Percentiles rank a stretch among this genome's conserved stretches.
These are phyloP conservation scores for Neotoma lepida DNA, from an alignment of 2,113 vertebrate species.

Conservation along the genomic window DNA sequence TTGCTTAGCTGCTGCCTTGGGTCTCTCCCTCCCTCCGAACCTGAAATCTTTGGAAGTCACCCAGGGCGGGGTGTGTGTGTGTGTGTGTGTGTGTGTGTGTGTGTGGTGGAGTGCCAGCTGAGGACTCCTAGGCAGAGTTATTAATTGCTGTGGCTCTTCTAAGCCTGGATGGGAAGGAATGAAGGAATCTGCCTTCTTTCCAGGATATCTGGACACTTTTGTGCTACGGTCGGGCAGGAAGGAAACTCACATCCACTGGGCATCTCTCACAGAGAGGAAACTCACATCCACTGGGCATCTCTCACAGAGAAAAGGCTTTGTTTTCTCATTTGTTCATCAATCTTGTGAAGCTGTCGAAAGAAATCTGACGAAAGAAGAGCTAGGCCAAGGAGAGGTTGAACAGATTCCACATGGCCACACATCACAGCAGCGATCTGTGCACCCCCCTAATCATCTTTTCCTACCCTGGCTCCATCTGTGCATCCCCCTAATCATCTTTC, in stretches of 20 bases:
- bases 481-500: neutral
- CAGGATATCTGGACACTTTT: neutral
- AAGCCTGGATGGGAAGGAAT: neutral
- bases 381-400: neutral
- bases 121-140: neutral
- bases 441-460: neutral
- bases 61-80: neutral
- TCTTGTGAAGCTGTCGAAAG: neutral
- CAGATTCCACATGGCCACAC: neutral
- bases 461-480: neutral
- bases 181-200: neutral
- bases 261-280: neutral
- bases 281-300: neutral
- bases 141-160: slow-evolving; percentile 15
- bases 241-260: neutral
- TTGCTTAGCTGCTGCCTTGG: slow-evolving; percentile 71
- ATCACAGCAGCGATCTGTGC: neutral
- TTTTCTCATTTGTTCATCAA: neutral
- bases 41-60: slow-evolving; percentile 52
- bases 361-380: neutral
- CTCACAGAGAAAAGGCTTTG: neutral
- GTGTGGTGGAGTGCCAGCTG: neutral
- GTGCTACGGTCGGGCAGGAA: neutral
- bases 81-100: neutral
- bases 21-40: neutral